Base-by-base conservation (phyloP, 2,888 invertebrate genomes). In the Leuctra nigra region DNA sequence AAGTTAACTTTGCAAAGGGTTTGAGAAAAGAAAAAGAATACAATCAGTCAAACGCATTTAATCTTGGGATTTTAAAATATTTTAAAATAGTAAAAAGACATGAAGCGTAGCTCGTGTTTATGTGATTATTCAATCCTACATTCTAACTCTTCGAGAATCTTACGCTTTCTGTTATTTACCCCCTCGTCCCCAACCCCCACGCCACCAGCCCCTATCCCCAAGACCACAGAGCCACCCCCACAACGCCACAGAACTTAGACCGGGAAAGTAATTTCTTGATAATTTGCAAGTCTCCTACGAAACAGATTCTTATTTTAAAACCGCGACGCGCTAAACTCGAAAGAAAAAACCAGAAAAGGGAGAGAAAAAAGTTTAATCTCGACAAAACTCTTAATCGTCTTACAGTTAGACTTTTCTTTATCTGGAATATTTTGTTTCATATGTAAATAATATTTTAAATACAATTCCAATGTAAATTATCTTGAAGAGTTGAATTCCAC, bases 231-330 rank as follows among this genome's bases (percentile, higher is more conserved):
- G 61, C 59, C 13, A n/a, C 48, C 22, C 46, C 18, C 14, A 20
- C 18, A 24, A 44, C 22, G 48, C 53, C 41, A 55, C 56, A 47
- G 24, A 25, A 24, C 47, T 9, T 11, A 58, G 57, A 69, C 71
- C 71, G 72, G 70, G 72, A 73, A 74, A 73, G 73, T 73, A 73
- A 74, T 73, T 73, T 68, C 70, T 70, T 73, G 73, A 74, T 74
- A 73, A 73, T 74, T 74, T 74, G 73, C 73, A 73, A 61, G 56
- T 56, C 56, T 39, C 52, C 54, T 48, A 38, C 56, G 60, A 58
- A 61, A 57, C 59, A 59, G 59, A 59, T 59, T 59, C 57, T 52
- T 57, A 47, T 47, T 39, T 47, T 23, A 25, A 47, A 47, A 22
- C 47, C 25, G 29, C 23, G 47, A 47, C 14, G 22, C 23, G 47